phyloP scores from a whole-genome alignment of 2,797 vertebrate genomes.

The Muraenolepis orangiensis region DNA sequence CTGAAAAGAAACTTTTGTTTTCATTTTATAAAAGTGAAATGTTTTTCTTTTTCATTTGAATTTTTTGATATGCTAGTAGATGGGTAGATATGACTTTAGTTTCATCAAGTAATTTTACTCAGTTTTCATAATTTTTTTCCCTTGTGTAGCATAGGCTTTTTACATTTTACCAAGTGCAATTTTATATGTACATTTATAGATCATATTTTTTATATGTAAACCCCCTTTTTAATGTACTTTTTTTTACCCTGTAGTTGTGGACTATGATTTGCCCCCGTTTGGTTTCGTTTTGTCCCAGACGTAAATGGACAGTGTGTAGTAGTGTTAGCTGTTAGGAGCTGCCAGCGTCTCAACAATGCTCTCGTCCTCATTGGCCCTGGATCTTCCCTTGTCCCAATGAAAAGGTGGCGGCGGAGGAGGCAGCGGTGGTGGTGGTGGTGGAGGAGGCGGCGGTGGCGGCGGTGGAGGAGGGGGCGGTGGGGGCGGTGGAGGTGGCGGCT shows the following conservation, averaged over 20 bases:
- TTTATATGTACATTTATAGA: slow-evolving; percentile 3
- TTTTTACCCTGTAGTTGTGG: slow-evolving; percentile 28
- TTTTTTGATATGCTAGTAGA: slow-evolving; percentile 73
- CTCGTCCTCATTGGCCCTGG: slow-evolving; percentile 51
- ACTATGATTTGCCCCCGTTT: slow-evolving; percentile 40
- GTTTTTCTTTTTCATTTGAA: slow-evolving; percentile 69
- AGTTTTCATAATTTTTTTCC: slow-evolving; percentile 71
- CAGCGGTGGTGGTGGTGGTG: slow-evolving; percentile 92
- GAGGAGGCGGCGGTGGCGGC: slow-evolving; percentile 86
- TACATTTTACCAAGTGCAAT: slow-evolving; percentile 25
- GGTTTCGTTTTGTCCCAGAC: slow-evolving; percentile 52
- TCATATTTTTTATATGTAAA: not conserved
- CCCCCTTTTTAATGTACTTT: not conserved
- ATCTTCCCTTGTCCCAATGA: slow-evolving; percentile 71
- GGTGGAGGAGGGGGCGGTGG: slow-evolving; percentile 92
- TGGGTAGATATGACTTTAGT: slow-evolving; percentile 78
- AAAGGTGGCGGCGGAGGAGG: slow-evolving; percentile 84
- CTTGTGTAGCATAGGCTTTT: slow-evolving; percentile 31
- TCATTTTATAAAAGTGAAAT: slow-evolving; percentile 70
- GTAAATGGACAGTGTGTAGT: slow-evolving; percentile 50
- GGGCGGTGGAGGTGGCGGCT: slow-evolving; percentile 84
- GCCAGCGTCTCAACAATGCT: slow-evolving; percentile 34
- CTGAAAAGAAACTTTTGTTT: slow-evolving; percentile 76
- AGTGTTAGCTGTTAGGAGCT: slow-evolving; percentile 63
- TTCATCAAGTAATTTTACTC: slow-evolving; percentile 86